These are phyloP conservation scores for Remorina albescens DNA, from an alignment of 2,797 vertebrate genomes.

Conservation along the genomic window DNA sequence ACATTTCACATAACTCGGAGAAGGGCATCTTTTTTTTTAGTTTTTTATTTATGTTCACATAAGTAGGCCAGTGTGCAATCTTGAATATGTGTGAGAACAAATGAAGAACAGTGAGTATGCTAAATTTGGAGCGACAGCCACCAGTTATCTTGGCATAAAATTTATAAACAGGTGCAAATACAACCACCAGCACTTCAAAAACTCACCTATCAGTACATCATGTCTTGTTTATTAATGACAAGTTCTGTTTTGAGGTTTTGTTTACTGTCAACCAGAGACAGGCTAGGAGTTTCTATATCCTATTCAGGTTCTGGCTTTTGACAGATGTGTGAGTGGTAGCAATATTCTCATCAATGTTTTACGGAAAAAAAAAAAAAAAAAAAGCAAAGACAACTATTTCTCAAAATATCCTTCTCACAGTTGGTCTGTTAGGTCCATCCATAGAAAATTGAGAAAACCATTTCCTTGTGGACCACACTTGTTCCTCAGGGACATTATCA, in stretches of 20 bases:
- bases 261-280: neutral
- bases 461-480: neutral
- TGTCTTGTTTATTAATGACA: neutral
- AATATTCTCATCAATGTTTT: neutral
- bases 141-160: no score
- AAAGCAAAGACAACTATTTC: neutral
- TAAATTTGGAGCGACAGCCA: neutral
- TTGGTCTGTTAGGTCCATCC: neutral
- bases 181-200: neutral
- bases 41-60: neutral
- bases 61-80: neutral
- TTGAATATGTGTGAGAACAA: neutral
- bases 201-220: neutral
- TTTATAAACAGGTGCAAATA: no score
- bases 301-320: neutral
- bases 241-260: neutral
- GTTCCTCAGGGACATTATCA: neutral
- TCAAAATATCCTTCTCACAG: neutral
- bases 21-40: neutral
- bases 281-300: neutral
- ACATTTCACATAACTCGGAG: neutral
- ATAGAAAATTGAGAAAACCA: neutral
- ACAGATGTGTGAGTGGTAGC: neutral
- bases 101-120: neutral
- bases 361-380: neutral